Evolutionary conservation across 2,888 invertebrate genomes (phyloP).

Genomic region (Mythimna lalbum): DNA sequence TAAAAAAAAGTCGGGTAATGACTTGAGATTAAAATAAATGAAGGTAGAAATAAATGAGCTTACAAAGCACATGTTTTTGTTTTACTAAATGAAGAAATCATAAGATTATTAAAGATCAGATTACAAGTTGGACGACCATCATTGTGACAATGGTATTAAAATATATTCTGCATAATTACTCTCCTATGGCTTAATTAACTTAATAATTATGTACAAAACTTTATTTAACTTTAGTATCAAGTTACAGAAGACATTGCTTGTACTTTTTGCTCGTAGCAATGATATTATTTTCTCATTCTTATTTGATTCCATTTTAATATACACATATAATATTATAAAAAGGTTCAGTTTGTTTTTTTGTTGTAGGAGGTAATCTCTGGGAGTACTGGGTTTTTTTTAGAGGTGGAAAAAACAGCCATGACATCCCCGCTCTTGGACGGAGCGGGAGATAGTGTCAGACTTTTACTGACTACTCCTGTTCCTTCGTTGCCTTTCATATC

Average conservation of each 20-base stretch:
- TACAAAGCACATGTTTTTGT: not conserved
- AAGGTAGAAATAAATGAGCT: not conserved
- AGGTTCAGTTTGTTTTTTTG: too few species aligned
- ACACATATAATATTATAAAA: too few species aligned
- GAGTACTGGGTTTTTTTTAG: too few species aligned
- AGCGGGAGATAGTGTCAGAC: too few species aligned
- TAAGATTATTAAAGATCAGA: not conserved
- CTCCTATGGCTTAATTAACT: not conserved
- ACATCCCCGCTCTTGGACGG: too few species aligned
- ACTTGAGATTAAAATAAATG: not conserved
- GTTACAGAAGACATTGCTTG: not conserved
- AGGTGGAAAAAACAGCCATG: too few species aligned
- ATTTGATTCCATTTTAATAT: not conserved
- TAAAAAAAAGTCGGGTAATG: not conserved
- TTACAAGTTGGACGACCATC: not conserved
- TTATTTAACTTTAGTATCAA: not conserved
- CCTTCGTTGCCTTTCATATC: too few species aligned
- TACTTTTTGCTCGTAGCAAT: not conserved
- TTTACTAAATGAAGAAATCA: not conserved
- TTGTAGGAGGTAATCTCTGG: too few species aligned
- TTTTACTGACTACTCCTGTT: too few species aligned
- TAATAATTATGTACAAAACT: not conserved
- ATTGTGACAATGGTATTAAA: not conserved
- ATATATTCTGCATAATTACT: not conserved
- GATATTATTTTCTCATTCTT: not conserved